A percentile compares a stretch with the other conserved stretches of the same genome.
Conservation (phyloP, 1,140 invertebrate species). For the Tachypleus tridentatus region DNA sequence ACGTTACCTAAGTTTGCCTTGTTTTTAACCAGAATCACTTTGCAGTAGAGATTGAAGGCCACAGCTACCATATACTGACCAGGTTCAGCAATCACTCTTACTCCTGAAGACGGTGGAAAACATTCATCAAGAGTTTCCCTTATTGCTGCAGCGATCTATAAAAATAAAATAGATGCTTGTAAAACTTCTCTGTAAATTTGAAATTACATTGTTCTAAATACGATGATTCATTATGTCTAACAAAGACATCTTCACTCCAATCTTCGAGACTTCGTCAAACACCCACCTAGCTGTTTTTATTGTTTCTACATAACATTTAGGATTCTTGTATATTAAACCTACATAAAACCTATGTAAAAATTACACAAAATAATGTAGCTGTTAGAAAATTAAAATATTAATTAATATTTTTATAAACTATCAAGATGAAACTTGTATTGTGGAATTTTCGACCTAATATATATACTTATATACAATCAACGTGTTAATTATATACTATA, state of each 20-base stretch:
- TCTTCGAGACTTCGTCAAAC: slow-evolving; percentile 50
- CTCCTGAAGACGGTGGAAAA: slow-evolving; percentile 56
- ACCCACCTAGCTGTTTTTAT: slow-evolving; percentile 50
- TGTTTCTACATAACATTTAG: slow-evolving; percentile 56
- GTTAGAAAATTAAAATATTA: no score
- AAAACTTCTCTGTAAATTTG: no score
- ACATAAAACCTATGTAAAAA: slow-evolving; percentile 61
- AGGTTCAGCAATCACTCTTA: slow-evolving; percentile 87
- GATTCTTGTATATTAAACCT: slow-evolving; percentile 68
- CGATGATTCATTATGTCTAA: slow-evolving; percentile 46
- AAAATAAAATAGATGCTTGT: slow-evolving; percentile 13
- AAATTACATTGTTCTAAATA: no score
- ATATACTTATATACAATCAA: no score
- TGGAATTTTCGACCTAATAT: no score
- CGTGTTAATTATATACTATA: no score
- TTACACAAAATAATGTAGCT: no score
- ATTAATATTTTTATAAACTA: no score
- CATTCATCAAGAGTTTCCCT: slow-evolving; percentile 63
- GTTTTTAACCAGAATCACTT: slow-evolving; percentile 45
- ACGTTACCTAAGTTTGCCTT: no score
- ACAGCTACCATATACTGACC: slow-evolving; percentile 73
- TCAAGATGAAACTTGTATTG: no score
- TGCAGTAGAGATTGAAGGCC: slow-evolving; percentile 79
- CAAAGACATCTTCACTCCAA: slow-evolving; percentile 58
- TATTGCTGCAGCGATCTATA: slow-evolving; percentile 54